Evolutionary conservation across 2,888 invertebrate species (phyloP), one percentile per base, ranked within the genome.

Genomic region (Blastobasis lacticolella): DNA sequence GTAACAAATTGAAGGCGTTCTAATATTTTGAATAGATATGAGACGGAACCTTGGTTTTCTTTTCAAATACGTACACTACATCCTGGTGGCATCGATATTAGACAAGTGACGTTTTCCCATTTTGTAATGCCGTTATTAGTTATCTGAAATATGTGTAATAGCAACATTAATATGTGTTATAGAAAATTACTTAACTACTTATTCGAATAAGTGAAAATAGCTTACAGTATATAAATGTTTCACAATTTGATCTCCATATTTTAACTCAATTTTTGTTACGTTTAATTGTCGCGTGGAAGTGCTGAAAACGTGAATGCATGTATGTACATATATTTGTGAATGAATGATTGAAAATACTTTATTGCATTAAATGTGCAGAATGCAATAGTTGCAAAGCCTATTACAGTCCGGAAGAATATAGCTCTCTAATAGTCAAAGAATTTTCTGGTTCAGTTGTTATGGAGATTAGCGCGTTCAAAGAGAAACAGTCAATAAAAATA

Each of bases 91-190:
- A 60, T 9, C 6, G 10, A 23, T 0, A 80, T 50, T 0, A 43
- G 23, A 10, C 61, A 61, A 0, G 37, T 10, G 0, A 73, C 50
- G 0, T 54, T 53, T 5, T 50, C 52, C 71, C 74, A 78, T 9
- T 62, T 67, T 0, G 73, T 70, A 0, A 45, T 44, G 1, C 70
- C 77, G 0, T 41, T 57, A 53, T 75, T 79, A 1, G 40, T 49
- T 45, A 80, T 69, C 80, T 81, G 66, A 45, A 69, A 65, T 23
- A 23, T 23, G 23, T 23, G 23, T 23, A 23, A 23, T 23, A 23
- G 23, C 23, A 23, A 3, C 23, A 23, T 23, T 23, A 23, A 23
- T 23, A 23, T 1, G 23, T 23, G 23, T 23, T 2, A 23, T 23
- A 23, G 23, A 23, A 23, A 23, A 23, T 23, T 23, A 23, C 23